These are phyloP conservation scores for Neotoxoptera formosana DNA, from an alignment of 1,140 invertebrate genomes.

Conservation along the genomic window DNA sequence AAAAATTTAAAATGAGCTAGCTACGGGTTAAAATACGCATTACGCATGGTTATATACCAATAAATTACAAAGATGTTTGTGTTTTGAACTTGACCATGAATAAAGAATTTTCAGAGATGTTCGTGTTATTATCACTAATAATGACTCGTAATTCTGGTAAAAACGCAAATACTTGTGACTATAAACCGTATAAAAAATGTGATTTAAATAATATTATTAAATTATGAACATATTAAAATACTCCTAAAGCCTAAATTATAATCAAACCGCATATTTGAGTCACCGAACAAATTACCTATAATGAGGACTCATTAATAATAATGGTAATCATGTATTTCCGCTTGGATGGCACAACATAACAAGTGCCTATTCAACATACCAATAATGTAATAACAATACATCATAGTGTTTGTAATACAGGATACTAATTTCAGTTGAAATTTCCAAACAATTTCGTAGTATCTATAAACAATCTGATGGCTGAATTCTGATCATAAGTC, in stretches of 20 bases:
- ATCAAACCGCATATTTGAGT: not conserved
- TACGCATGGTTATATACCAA: not conserved
- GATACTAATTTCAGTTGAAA: not conserved
- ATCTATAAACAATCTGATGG: not conserved
- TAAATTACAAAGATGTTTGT: not conserved
- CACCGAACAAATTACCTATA: not conserved
- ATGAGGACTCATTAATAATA: not conserved
- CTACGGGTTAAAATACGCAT: not conserved
- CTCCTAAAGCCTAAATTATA: not conserved
- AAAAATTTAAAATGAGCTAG: not conserved
- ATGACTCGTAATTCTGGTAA: not conserved
- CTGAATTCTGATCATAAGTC: not conserved
- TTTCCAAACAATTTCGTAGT: not conserved
- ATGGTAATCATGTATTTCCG: not conserved
- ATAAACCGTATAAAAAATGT: not conserved
- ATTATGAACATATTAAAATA: not conserved
- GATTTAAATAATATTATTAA: not conserved
- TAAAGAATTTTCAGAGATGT: not conserved
- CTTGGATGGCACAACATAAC: not conserved
- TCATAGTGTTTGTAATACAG: not conserved
- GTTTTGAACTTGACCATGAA: conserved; percentile 46
- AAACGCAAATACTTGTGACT: not conserved
- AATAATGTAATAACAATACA: not conserved
- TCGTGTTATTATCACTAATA: not conserved
- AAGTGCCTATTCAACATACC: not conserved